Evolutionary conservation across 35 echinoderm and acorn worm species (phyloP).

Genomic region (Apostichopus californicus): DNA sequence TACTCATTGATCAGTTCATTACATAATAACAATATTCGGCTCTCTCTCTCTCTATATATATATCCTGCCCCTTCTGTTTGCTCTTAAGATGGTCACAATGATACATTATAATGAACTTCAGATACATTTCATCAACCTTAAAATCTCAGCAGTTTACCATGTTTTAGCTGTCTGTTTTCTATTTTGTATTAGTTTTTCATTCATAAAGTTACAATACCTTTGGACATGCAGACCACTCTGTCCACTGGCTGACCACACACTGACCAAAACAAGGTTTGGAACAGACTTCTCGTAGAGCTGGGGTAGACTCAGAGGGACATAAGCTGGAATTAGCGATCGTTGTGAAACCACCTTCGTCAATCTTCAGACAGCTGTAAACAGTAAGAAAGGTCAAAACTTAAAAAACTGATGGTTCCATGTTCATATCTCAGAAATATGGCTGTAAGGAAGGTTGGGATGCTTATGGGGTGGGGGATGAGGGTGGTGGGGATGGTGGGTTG

Average conservation of each 20-base stretch:
- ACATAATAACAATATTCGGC: too few relatives aligned
- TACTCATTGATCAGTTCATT: too few relatives aligned
- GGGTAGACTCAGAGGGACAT: constrained; percentile 54
- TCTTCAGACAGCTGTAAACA: constrained; percentile 44
- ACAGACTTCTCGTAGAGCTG: constrained; percentile 44
- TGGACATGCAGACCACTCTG: constrained; percentile 81
- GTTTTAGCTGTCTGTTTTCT: too few relatives aligned
- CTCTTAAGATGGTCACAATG: too few relatives aligned
- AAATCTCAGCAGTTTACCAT: too few relatives aligned
- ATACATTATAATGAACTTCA: too few relatives aligned
- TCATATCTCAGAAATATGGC: too few relatives aligned
- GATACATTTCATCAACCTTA: too few relatives aligned
- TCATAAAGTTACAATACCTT: constrained; percentile 39
- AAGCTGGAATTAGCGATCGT: constrained; percentile 37
- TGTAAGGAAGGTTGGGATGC: neutral
- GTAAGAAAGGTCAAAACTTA: neutral
- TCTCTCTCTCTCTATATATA: too few relatives aligned
- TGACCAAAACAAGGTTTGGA: constrained; percentile 79
- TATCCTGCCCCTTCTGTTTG: too few relatives aligned
- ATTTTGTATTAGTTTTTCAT: too few relatives aligned
- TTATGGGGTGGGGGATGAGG: neutral
- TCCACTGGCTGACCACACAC: constrained; percentile 88
- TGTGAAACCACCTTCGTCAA: constrained; percentile 36
- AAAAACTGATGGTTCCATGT: neutral
- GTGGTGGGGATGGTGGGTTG: too few relatives aligned